A percentile compares a stretch with the other conserved stretches of the same genome.
These are phyloP conservation scores for Dryas iulia DNA, from an alignment of 1,140 invertebrate genomes.

Conservation along the genomic window DNA sequence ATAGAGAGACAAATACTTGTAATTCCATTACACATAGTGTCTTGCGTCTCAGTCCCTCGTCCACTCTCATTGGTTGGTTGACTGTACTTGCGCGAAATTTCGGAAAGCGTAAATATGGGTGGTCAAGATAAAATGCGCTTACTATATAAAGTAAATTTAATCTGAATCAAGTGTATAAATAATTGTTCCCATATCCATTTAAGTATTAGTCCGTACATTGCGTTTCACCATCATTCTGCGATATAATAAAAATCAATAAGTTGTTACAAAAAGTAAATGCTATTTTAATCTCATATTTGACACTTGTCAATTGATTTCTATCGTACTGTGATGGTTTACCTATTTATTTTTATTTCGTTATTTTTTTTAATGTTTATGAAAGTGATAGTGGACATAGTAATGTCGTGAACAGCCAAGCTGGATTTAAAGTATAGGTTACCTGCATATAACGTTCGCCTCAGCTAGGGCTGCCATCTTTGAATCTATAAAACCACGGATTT, in stretches of 20 bases:
- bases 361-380: conserved; percentile 45
- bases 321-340: conserved; percentile 52
- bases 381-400: conserved; percentile 27
- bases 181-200: background rate
- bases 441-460: background rate
- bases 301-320: conserved; percentile 33
- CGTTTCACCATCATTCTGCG: background rate
- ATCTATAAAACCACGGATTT: too few relatives aligned
- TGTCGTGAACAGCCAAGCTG: conserved; percentile 36
- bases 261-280: background rate
- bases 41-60: too few relatives aligned
- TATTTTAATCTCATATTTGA: conserved; percentile 30
- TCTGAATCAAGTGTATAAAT: background rate
- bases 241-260: background rate
- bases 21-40: too few relatives aligned
- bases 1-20: too few relatives aligned
- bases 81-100: too few relatives aligned
- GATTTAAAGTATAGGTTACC: conserved; percentile 23
- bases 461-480: background rate
- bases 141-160: too few relatives aligned
- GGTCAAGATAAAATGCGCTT: too few relatives aligned
- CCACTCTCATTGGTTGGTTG: too few relatives aligned
- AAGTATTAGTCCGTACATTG: background rate
- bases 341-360: conserved; percentile 54
- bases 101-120: too few relatives aligned